A percentile compares a stretch with the other conserved stretches of the same genome.
These are phyloP conservation scores for Ectemnius continuus DNA, from an alignment of 2,888 invertebrate genomes.

Conservation along the genomic window DNA sequence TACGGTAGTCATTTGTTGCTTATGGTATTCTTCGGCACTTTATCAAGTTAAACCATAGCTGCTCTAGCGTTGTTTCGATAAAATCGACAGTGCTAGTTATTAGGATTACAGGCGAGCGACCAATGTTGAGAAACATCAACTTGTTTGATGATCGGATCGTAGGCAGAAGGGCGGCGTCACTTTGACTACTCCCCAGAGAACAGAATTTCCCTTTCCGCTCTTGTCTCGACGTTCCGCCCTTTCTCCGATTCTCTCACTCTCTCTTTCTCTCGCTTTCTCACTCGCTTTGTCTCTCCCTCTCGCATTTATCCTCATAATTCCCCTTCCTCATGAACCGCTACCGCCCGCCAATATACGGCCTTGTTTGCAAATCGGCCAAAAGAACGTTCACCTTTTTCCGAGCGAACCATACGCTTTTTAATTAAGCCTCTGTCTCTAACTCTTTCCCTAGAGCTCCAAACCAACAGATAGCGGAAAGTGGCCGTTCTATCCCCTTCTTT, in stretches of 20 bases:
- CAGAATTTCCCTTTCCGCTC: slow-evolving; percentile 74
- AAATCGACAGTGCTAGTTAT: slow-evolving; percentile 31
- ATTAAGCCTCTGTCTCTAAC: slow-evolving; percentile 52
- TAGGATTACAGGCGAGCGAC: slow-evolving; percentile 33
- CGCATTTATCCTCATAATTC: slow-evolving; percentile 40
- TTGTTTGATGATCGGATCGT: slow-evolving; percentile 75
- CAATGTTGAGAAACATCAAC: slow-evolving; percentile 68
- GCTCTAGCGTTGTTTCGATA: slow-evolving; percentile 16
- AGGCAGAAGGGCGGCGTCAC: slow-evolving; percentile 73
- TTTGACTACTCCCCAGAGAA: slow-evolving; percentile 78
- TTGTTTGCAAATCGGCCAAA: slow-evolving; percentile 73
- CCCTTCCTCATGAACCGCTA: slow-evolving; percentile 49
- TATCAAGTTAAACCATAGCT: too few species aligned
- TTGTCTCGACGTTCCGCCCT: slow-evolving; percentile 4
- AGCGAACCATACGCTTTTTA: slow-evolving; percentile 68
- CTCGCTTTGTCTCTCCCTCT: slow-evolving; percentile 36
- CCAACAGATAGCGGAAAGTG: slow-evolving; percentile 19
- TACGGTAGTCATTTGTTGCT: too few species aligned
- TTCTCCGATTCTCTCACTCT: slow-evolving; percentile 33
- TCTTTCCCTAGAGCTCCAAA: slow-evolving; percentile 11
- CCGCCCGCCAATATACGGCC: slow-evolving; percentile 54
- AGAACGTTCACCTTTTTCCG: slow-evolving; percentile 63
- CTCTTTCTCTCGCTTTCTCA: slow-evolving; percentile 36
- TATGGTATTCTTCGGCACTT: too few species aligned
- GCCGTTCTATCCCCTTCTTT: background rate